A percentile compares a stretch with the other conserved stretches of the same genome.
Conservation (phyloP, 1,140 invertebrate genomes). For the Macrobrachium rosenbergii region DNA sequence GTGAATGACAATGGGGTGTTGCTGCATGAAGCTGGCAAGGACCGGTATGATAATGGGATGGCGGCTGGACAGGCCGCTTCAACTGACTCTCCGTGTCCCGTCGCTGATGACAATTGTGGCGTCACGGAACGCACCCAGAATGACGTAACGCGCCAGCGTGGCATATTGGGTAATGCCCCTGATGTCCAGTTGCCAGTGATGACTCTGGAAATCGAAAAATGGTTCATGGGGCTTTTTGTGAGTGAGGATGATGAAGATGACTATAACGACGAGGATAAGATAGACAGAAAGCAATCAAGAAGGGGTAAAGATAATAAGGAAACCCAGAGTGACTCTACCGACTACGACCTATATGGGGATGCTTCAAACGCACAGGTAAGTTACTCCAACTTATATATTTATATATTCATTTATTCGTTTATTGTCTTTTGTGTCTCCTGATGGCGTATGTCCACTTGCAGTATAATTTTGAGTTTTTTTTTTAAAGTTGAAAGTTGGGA, state of each 20-base stretch:
- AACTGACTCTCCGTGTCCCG: not conserved
- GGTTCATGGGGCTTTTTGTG: constrained; percentile 50
- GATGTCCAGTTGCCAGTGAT: constrained; percentile 48
- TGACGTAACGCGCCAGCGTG: not conserved
- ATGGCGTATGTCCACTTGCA: too few species aligned
- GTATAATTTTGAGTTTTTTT: too few species aligned
- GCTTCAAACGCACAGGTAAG: too few species aligned
- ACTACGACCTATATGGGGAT: too few species aligned
- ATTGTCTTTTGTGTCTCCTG: too few species aligned
- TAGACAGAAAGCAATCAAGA: not conserved
- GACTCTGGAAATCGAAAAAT: constrained; percentile 51
- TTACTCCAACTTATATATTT: too few species aligned
- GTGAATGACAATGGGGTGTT: constrained; percentile 21
- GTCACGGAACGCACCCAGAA: not conserved
- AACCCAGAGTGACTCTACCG: too few species aligned
- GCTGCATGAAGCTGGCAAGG: not conserved
- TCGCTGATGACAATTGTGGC: not conserved
- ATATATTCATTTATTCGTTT: too few species aligned
- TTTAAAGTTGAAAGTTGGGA: too few species aligned
- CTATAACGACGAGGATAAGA: not conserved
- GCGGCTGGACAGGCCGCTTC: not conserved
- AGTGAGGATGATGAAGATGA: constrained; percentile 24
- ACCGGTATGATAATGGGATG: not conserved
- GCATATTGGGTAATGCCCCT: not conserved
- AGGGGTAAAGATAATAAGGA: not conserved